Percentiles rank a stretch among this genome's conserved stretches.
phyloP scores from a whole-genome alignment of 2,797 vertebrate genomes.

The Artibeus lituratus region DNA sequence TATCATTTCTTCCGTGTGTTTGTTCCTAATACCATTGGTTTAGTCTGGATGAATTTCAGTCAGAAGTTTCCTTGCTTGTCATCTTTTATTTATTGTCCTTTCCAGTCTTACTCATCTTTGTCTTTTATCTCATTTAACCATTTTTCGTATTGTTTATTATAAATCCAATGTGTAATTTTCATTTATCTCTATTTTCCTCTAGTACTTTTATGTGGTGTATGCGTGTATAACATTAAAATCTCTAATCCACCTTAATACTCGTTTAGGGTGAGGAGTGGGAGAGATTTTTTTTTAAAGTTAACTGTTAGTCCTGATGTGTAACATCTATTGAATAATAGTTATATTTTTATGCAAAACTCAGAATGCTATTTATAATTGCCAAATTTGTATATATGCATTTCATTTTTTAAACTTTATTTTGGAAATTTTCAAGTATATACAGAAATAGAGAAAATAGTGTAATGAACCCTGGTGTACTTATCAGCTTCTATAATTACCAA shows the following conservation, averaged over 20 bases:
- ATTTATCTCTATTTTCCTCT: not conserved
- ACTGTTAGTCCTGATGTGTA: not conserved
- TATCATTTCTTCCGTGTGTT: not conserved
- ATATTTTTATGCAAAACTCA: slow-evolving; percentile 8
- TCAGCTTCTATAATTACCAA: not conserved
- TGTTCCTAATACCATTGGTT: not conserved
- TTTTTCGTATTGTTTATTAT: slow-evolving; percentile 14
- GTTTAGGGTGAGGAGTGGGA: not conserved
- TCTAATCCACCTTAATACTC: not conserved
- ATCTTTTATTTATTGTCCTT: not conserved
- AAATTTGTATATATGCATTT: not conserved
- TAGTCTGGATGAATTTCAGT: not conserved
- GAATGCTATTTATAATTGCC: not conserved
- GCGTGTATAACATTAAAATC: slow-evolving; percentile 1
- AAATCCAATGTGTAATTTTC: not conserved
- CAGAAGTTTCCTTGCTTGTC: not conserved
- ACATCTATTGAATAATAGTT: slow-evolving; percentile 7
- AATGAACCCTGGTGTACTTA: not conserved
- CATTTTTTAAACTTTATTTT: not conserved
- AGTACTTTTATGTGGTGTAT: not conserved
- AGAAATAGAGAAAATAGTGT: not conserved
- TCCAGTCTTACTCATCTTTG: not conserved
- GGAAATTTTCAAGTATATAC: not conserved
- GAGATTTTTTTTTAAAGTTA: not conserved
- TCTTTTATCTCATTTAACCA: slow-evolving; percentile 20